phyloP scores from a whole-genome alignment of 2,888 invertebrate genomes.

The Kryphioiulus occultus region DNA sequence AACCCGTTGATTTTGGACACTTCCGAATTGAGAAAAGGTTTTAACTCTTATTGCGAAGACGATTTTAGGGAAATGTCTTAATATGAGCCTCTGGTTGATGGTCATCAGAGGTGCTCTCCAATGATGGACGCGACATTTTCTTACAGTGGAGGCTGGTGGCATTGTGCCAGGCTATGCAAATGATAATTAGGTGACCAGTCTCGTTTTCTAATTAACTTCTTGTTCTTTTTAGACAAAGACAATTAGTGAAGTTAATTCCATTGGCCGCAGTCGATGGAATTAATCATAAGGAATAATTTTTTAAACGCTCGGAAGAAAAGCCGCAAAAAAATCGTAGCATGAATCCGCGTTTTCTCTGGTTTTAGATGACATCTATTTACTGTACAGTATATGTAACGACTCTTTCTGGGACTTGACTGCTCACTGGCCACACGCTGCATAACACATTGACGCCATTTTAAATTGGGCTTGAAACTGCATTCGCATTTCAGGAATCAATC shows the following conservation, averaged over 20 bases:
- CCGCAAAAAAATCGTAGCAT: background rate
- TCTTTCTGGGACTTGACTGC: background rate
- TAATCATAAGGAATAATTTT: conserved; percentile 28
- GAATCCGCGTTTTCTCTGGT: conserved; percentile 27
- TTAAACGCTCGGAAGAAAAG: conserved; percentile 8
- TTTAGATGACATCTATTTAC: conserved; percentile 28
- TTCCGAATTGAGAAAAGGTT: background rate
- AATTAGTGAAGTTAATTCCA: conserved; percentile 38
- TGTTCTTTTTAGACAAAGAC: conserved; percentile 32
- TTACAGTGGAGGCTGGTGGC: conserved; percentile 35
- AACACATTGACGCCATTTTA: background rate
- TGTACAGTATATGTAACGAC: conserved; percentile 7
- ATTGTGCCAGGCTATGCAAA: conserved; percentile 48
- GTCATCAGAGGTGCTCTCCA: background rate
- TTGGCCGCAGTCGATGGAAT: no score
- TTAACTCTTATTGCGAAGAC: conserved; percentile 10
- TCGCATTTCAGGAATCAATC: background rate
- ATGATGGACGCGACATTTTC: conserved; percentile 6
- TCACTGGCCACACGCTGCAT: background rate
- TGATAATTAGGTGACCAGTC: conserved; percentile 42
- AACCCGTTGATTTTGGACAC: conserved; percentile 27
- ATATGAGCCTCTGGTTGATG: background rate
- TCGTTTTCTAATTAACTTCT: conserved; percentile 41
- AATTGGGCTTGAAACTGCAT: background rate
- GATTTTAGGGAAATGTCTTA: conserved; percentile 35